A percentile compares a stretch with the other conserved stretches of the same genome.
phyloP scores from a whole-genome alignment of 2,113 vertebrate species.

The Tamias sibiricus region DNA sequence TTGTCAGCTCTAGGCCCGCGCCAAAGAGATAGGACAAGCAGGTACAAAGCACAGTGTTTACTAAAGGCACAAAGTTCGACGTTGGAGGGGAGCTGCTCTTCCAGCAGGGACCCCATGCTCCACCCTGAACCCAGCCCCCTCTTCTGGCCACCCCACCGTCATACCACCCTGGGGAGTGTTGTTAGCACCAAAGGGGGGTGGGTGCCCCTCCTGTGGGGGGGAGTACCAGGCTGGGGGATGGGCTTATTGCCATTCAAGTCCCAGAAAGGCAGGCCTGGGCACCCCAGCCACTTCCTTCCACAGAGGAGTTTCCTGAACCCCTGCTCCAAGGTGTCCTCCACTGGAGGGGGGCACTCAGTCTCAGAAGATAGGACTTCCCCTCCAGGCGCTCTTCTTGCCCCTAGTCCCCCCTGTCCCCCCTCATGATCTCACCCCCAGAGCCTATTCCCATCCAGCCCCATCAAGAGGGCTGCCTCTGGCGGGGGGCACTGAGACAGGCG shows the following conservation, averaged over 20 bases:
- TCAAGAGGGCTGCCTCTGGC: neutral
- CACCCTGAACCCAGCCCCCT: constrained; percentile 52
- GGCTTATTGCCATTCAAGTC: neutral
- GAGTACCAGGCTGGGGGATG: neutral
- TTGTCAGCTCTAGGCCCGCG: neutral
- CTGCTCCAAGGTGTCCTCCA: neutral
- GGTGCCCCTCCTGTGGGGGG: constrained; percentile 38
- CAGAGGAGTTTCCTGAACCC: constrained; percentile 2
- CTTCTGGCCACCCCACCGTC: constrained; percentile 62
- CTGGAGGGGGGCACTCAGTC: neutral
- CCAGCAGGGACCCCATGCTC: constrained; percentile 30
- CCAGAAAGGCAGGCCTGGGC: constrained; percentile 51
- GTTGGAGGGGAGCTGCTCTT: constrained; percentile 54
- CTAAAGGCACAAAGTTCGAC: constrained; percentile 79
- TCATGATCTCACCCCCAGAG: neutral
- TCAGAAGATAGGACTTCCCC: neutral
- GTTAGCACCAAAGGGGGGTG: constrained; percentile 80
- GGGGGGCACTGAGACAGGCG: neutral
- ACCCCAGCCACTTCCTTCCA: constrained; percentile 32
- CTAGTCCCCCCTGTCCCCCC: neutral
- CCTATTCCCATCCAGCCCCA: neutral
- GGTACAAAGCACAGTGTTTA: constrained; percentile 85
- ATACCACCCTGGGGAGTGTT: constrained; percentile 70
- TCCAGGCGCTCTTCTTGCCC: neutral
- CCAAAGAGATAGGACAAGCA: constrained; percentile 48